These are phyloP conservation scores for Strix uralensis DNA, from an alignment of 2,113 vertebrate genomes.

Conservation along the genomic window DNA sequence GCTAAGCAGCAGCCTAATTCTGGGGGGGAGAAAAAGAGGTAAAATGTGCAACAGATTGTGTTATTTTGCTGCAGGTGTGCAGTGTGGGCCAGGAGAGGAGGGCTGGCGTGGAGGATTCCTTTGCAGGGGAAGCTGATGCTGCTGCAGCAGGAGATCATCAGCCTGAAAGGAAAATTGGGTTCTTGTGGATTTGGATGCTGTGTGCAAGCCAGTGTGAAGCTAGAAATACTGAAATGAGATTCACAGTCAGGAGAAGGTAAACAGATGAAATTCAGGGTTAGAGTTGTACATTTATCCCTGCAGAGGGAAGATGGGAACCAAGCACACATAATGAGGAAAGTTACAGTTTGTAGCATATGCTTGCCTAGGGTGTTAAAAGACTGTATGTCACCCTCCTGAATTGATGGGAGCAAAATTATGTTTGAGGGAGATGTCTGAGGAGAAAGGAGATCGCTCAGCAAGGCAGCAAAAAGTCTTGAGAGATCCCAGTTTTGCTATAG, in stretches of 20 bases:
- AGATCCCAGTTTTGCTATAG: neutral
- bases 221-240: neutral
- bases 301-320: neutral
- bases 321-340: neutral
- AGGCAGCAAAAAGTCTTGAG: neutral
- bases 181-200: neutral
- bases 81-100: neutral
- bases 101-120: neutral
- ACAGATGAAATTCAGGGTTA: neutral
- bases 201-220: neutral
- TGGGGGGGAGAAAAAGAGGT: neutral
- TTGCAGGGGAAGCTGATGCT: neutral
- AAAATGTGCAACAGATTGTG: neutral
- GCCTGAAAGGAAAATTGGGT: conserved; percentile 24
- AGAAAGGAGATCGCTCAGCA: neutral
- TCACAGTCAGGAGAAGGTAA: neutral
- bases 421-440: neutral
- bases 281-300: neutral
- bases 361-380: neutral
- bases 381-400: neutral
- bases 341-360: neutral
- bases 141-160: neutral
- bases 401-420: neutral
- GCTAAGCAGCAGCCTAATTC: neutral
- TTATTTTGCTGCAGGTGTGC: neutral